Percentiles rank a stretch among this genome's conserved stretches.
Conservation (phyloP, 2,113 vertebrate genomes). For the Nestor notabilis region DNA sequence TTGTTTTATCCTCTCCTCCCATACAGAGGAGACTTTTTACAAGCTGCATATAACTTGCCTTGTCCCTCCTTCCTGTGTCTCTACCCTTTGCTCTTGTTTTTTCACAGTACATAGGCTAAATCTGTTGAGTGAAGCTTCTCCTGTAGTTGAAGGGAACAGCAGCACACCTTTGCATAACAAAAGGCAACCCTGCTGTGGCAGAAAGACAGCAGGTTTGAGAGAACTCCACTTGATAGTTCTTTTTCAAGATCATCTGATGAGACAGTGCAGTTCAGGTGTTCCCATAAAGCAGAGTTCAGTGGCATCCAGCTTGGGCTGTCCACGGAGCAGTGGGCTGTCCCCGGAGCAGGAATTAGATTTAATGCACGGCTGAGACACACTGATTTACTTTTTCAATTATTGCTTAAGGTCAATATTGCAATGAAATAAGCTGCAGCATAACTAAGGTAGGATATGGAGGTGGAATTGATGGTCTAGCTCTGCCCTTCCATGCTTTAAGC, state of each 20-base stretch:
- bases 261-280: background rate
- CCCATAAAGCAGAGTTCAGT: background rate
- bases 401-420: constrained; percentile 25
- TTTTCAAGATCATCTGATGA: background rate
- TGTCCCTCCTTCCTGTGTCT: background rate
- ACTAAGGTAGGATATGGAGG: background rate
- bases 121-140: background rate
- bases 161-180: background rate
- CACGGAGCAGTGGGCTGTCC: fast-evolving
- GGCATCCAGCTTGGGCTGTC: background rate
- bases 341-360: background rate
- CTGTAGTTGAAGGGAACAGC: background rate
- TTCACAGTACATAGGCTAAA: background rate
- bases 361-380: background rate
- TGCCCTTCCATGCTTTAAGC: background rate
- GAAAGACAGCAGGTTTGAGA: background rate
- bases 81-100: background rate
- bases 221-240: background rate
- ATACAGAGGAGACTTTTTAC: background rate
- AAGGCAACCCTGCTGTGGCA: background rate
- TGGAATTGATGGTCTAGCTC: background rate
- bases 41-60: background rate
- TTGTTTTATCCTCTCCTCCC: background rate
- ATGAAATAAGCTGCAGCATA: background rate
- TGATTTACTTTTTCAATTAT: constrained; percentile 31